These are phyloP conservation scores for Poecilobothrus nobilitatus DNA, from an alignment of 2,888 invertebrate genomes.

Conservation along the genomic window DNA sequence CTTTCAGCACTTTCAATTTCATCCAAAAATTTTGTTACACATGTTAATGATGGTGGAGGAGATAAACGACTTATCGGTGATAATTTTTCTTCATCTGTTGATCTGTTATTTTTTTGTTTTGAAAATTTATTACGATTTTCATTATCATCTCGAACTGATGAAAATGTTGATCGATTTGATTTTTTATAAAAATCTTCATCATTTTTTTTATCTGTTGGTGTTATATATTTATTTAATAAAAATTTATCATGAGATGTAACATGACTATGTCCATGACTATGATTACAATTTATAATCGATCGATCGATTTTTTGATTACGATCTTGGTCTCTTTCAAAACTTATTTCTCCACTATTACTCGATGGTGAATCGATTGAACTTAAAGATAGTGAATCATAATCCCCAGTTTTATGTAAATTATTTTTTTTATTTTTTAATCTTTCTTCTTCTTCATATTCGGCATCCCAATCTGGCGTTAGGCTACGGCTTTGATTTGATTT, in stretches of 20 bases:
- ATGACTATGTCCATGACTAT: background rate
- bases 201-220: background rate
- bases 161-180: too few species aligned
- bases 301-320: background rate
- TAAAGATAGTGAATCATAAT: background rate
- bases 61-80: background rate
- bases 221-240: background rate
- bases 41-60: background rate
- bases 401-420: background rate
- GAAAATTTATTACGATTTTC: background rate
- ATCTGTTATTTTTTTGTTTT: too few species aligned
- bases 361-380: background rate
- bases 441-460: background rate
- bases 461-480: constrained; percentile 17
- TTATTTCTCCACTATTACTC: background rate
- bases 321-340: background rate
- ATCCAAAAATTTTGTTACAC: background rate
- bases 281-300: background rate
- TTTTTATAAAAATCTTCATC: background rate
- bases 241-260: background rate
- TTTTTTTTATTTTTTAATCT: background rate
- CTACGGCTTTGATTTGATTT: constrained; percentile 15
- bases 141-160: too few species aligned
- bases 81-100: background rate
- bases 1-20: background rate